These are phyloP conservation scores for Mormyrus proboscirostris DNA, from an alignment of 2,797 vertebrate species.

Conservation along the genomic window DNA sequence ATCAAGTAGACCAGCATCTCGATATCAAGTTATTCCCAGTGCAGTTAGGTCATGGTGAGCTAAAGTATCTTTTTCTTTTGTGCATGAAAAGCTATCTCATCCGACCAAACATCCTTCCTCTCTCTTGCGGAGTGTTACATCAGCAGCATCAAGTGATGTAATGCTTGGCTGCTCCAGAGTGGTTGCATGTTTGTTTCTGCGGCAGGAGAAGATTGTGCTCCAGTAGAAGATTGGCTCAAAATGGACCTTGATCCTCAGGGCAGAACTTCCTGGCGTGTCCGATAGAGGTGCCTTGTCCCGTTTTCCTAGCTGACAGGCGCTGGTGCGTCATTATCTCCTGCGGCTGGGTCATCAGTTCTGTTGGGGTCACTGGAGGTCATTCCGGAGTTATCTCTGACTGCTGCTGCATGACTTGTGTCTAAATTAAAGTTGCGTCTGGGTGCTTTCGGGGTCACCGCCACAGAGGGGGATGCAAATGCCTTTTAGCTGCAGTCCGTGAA, in stretches of 20 bases:
- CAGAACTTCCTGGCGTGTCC: slow-evolving; percentile 3
- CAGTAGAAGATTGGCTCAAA: neutral
- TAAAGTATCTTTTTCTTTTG: neutral
- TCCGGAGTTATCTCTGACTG: slow-evolving; percentile 83
- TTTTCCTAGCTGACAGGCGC: slow-evolving; percentile 70
- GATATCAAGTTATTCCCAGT: neutral
- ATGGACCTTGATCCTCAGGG: neutral
- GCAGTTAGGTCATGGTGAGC: neutral
- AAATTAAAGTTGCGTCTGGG: slow-evolving; percentile 60
- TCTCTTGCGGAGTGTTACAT: slow-evolving; percentile 5
- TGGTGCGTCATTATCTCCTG: slow-evolving; percentile 80
- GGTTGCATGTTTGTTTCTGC: neutral
- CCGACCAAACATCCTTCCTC: neutral
- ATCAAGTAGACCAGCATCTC: neutral
- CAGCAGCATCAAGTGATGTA: slow-evolving; percentile 3
- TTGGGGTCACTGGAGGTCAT: slow-evolving; percentile 80
- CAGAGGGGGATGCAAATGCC: neutral
- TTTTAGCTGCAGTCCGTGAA: neutral
- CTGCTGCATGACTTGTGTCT: slow-evolving; percentile 75
- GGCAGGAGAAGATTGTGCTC: neutral
- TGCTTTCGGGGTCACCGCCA: neutral
- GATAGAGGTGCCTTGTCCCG: neutral
- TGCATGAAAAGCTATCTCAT: neutral
- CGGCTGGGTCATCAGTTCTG: slow-evolving; percentile 88
- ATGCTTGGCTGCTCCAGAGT: neutral